Evolutionary conservation across 2,797 vertebrate genomes (phyloP).

Genomic region (Darevskia nairensis): DNA sequence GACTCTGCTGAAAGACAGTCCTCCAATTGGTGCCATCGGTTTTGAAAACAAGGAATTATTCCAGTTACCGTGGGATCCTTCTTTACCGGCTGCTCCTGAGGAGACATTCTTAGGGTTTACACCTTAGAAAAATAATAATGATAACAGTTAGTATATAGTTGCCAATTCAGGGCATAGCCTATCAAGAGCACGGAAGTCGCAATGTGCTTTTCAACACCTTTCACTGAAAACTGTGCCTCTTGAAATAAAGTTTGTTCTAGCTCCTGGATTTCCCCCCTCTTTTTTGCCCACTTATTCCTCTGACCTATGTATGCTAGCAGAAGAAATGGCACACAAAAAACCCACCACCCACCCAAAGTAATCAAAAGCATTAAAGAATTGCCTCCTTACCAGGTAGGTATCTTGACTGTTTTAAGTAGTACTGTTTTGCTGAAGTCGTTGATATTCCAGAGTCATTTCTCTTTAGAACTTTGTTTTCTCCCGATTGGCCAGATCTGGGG

Average conservation of each 20-base stretch:
- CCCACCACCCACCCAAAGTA: neutral
- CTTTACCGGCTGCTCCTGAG: slow-evolving; percentile 80
- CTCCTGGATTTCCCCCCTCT: no score
- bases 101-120: slow-evolving; percentile 89
- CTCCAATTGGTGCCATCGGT: slow-evolving; percentile 81
- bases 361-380: neutral
- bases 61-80: slow-evolving; percentile 83
- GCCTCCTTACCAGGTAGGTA: slow-evolving; percentile 92
- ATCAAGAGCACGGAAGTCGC: neutral
- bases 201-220: neutral
- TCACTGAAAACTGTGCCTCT: neutral
- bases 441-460: slow-evolving; percentile 84
- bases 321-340: neutral
- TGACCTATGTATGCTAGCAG: neutral
- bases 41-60: slow-evolving; percentile 84
- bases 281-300: neutral
- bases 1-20: slow-evolving; percentile 83
- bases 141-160: slow-evolving; percentile 25
- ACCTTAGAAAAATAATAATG: slow-evolving; percentile 78
- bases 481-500: slow-evolving; percentile 70
- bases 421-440: slow-evolving; percentile 88
- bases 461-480: slow-evolving; percentile 83
- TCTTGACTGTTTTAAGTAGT: slow-evolving; percentile 94
- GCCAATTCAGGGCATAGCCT: neutral
- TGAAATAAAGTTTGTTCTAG: no score